phyloP scores from a whole-genome alignment of 1,140 invertebrate genomes.

The Magallana ariakensis region DNA sequence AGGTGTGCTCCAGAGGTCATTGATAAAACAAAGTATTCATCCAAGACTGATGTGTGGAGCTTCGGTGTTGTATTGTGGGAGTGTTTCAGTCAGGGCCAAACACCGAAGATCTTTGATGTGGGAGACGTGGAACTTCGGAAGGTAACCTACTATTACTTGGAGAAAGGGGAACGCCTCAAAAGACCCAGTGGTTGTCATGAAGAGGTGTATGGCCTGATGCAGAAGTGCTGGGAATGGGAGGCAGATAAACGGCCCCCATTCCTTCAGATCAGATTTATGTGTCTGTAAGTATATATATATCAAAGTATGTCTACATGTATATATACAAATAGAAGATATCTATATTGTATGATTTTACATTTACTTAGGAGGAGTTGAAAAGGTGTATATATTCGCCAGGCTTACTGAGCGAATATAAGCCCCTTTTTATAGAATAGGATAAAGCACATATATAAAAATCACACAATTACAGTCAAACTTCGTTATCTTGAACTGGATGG shows the following conservation, averaged over 20 bases:
- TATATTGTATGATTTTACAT: no score
- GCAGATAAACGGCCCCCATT: constrained; percentile 87
- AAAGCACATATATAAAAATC: neutral
- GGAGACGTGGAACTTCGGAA: constrained; percentile 2
- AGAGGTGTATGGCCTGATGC: constrained; percentile 97
- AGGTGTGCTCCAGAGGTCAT: constrained; percentile 88
- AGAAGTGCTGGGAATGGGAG: constrained; percentile 94
- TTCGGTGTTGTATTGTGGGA: constrained; percentile 99
- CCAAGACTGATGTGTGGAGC: constrained; percentile 99
- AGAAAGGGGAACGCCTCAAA: constrained; percentile 31
- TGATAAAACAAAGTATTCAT: constrained; percentile 87
- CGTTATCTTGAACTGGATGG: no score
- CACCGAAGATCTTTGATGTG: constrained; percentile 95
- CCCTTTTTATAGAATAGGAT: neutral
- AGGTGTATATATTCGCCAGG: no score
- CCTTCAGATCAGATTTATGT: constrained; percentile 25
- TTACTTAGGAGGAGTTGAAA: no score
- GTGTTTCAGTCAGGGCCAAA: constrained; percentile 98
- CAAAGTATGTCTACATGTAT: no score
- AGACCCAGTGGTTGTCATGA: constrained; percentile 90
- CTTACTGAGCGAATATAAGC: no score
- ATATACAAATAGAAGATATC: no score
- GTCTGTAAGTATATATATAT: constrained; percentile 42
- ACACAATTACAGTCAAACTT: no score
- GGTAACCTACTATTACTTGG: neutral